These are phyloP conservation scores for Caloenas nicobarica DNA, from an alignment of 2,113 vertebrate genomes.

Conservation along the genomic window DNA sequence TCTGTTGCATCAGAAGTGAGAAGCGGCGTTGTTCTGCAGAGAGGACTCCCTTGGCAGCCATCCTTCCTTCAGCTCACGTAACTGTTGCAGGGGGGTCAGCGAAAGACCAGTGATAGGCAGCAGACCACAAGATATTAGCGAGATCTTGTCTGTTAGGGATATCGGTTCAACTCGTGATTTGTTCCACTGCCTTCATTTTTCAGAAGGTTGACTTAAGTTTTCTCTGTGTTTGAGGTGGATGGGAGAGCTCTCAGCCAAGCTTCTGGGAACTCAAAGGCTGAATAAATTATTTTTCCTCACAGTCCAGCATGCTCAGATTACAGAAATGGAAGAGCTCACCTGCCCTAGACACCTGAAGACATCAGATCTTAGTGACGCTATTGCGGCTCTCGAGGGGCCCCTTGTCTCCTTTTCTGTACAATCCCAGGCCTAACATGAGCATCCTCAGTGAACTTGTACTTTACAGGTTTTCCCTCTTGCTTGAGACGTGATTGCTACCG, in stretches of 20 bases:
- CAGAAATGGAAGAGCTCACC: not conserved
- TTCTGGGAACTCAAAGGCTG: not conserved
- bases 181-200: not conserved
- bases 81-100: not conserved
- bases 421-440: not conserved
- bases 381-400: fast-evolving
- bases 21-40: not conserved
- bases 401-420: not conserved
- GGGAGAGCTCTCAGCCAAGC: not conserved
- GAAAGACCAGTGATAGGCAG: not conserved
- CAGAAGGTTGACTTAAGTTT: not conserved
- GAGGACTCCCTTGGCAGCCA: not conserved
- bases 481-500: not conserved
- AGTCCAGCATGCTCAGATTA: not conserved
- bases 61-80: not conserved
- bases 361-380: not conserved
- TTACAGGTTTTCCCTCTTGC: not conserved
- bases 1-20: not conserved
- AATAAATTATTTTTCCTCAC: not conserved
- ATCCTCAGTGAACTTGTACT: not conserved
- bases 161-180: not conserved
- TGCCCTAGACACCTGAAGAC: not conserved
- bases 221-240: not conserved
- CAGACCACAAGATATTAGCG: not conserved
- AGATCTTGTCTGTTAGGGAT: not conserved